phyloP scores from a whole-genome alignment of 2,797 vertebrate genomes.

The Hipposideros larvatus region DNA sequence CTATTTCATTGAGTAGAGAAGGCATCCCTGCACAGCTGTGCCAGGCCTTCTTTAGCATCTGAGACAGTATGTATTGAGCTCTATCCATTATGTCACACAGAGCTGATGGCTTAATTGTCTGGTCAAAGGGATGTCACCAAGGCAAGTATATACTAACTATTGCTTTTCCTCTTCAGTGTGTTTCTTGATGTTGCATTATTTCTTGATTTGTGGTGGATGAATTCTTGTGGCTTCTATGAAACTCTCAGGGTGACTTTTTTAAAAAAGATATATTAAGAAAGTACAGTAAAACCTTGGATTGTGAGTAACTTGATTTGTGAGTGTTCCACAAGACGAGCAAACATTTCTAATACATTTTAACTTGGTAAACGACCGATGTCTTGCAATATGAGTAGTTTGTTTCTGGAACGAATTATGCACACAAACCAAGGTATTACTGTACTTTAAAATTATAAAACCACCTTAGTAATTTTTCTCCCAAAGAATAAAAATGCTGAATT shows the following conservation, averaged over 20 bases:
- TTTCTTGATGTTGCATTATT: background rate
- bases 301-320: too few species aligned
- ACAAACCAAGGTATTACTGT: too few species aligned
- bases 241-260: background rate
- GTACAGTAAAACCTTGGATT: background rate
- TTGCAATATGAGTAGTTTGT: too few species aligned
- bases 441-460: conserved; percentile 19
- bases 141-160: background rate
- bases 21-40: background rate
- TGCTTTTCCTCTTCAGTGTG: background rate
- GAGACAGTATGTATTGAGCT: background rate
- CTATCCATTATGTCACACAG: background rate
- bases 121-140: background rate
- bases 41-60: background rate
- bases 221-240: conserved; percentile 1
- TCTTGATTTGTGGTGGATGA: background rate
- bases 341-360: too few species aligned
- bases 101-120: background rate
- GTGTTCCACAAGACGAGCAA: too few species aligned
- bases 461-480: background rate
- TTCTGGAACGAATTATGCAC: too few species aligned
- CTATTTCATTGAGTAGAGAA: background rate
- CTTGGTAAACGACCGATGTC: too few species aligned
- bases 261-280: background rate
- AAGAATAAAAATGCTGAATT: conserved; percentile 14